A percentile compares a stretch with the other conserved stretches of the same genome.
Evolutionary conservation across 2,113 vertebrate species (phyloP).

Genomic region (Mola mola): DNA sequence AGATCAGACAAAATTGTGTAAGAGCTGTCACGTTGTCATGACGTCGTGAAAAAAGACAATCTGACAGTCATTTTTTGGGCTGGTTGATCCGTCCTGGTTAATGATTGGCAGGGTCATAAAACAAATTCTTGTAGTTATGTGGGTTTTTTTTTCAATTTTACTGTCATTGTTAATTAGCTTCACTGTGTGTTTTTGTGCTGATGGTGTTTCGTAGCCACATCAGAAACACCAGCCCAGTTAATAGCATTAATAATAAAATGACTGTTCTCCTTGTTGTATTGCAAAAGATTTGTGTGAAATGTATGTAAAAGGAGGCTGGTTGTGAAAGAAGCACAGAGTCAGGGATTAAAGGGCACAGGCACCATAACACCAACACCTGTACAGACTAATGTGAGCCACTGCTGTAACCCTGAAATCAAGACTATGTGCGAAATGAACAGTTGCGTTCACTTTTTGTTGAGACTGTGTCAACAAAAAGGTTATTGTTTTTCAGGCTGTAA

Average conservation of each 20-base stretch:
- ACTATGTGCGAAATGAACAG: not conserved
- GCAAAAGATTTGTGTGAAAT: not conserved
- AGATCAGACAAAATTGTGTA: slow-evolving; percentile 56
- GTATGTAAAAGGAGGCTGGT: not conserved
- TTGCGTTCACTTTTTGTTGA: not conserved
- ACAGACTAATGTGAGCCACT: not conserved
- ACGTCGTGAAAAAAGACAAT: slow-evolving; percentile 57
- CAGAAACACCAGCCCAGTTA: too few relatives aligned
- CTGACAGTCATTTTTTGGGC: slow-evolving; percentile 31
- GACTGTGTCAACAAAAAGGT: slow-evolving; percentile 13
- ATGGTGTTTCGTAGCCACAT: too few relatives aligned
- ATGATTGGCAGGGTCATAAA: slow-evolving; percentile 52
- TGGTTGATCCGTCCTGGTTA: slow-evolving; percentile 49
- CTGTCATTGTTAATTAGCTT: not conserved
- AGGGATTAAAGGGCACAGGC: not conserved
- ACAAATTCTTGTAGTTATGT: not conserved
- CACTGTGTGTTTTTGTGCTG: too few relatives aligned
- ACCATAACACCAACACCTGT: not conserved
- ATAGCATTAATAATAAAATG: too few relatives aligned
- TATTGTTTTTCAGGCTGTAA: not conserved
- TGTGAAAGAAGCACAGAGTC: not conserved
- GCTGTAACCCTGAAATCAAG: not conserved
- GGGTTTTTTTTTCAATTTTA: not conserved
- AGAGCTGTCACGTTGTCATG: slow-evolving; percentile 67
- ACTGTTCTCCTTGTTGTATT: too few relatives aligned